These are phyloP conservation scores for Morpho helenor DNA, from an alignment of 2,888 invertebrate species.

Conservation along the genomic window DNA sequence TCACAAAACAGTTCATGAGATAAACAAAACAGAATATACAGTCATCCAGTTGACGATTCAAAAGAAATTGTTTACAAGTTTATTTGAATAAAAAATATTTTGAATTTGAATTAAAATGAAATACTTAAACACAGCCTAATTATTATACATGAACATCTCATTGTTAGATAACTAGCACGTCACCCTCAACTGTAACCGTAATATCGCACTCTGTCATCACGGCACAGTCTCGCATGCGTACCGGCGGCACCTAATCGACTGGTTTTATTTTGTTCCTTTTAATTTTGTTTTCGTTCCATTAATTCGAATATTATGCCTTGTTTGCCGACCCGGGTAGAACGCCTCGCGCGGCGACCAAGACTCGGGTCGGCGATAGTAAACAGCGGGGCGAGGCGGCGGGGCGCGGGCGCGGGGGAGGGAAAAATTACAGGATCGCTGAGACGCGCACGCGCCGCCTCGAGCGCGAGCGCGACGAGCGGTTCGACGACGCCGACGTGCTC, in stretches of 20 bases:
- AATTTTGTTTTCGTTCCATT: slow-evolving; percentile 36
- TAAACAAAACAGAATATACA: too few species aligned
- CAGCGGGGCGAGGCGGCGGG: slow-evolving; percentile 34
- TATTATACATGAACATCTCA: slow-evolving; percentile 11
- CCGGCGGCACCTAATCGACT: slow-evolving; percentile 25
- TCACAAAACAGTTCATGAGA: too few species aligned
- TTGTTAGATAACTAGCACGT: slow-evolving; percentile 17
- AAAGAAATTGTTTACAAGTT: too few species aligned
- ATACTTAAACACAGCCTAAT: slow-evolving; percentile 18
- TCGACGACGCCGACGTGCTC: slow-evolving; percentile 89
- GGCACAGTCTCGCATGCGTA: slow-evolving; percentile 20
- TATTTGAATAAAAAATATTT: too few species aligned
- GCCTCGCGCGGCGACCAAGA: slow-evolving; percentile 50
- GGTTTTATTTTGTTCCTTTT: slow-evolving; percentile 39
- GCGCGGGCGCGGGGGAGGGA: slow-evolving; percentile 50
- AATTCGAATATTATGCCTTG: slow-evolving; percentile 40
- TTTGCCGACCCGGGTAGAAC: slow-evolving; percentile 44
- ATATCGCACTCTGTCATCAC: slow-evolving; percentile 10
- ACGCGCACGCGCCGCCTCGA: slow-evolving; percentile 70
- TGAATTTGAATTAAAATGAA: too few species aligned
- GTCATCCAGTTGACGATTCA: too few species aligned
- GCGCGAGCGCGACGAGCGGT: slow-evolving; percentile 80
- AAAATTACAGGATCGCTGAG: slow-evolving; percentile 66
- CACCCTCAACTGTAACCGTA: slow-evolving; percentile 12
- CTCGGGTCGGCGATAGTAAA: slow-evolving; percentile 46